Evolutionary conservation across 1,140 invertebrate species (phyloP).

Genomic region (Akabosia matsudoensis): DNA sequence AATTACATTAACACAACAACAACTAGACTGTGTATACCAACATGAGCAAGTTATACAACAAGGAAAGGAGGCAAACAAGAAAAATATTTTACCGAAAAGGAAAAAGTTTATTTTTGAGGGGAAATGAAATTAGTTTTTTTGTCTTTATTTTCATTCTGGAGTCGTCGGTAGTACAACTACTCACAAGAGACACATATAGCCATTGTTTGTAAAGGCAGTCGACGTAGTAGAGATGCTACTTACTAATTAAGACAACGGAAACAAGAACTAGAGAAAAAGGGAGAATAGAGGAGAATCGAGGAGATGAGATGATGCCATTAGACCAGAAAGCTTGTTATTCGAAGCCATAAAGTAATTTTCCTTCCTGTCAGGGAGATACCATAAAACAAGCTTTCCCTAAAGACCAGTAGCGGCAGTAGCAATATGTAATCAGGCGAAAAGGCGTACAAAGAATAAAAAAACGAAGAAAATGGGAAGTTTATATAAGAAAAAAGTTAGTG

Average conservation of each 20-base stretch:
- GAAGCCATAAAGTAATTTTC: conserved; percentile 12
- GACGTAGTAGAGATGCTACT: not conserved
- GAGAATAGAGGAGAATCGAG: not conserved
- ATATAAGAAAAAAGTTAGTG: conserved; percentile 13
- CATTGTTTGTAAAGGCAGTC: not conserved
- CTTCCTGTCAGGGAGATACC: conserved; percentile 22
- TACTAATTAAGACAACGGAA: conserved; percentile 20
- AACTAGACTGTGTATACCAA: not conserved
- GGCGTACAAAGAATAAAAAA: not conserved
- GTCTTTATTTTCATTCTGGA: not conserved
- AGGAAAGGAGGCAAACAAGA: not conserved
- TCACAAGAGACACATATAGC: not conserved
- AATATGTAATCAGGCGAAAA: not conserved
- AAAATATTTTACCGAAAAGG: not conserved
- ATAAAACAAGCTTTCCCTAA: conserved; percentile 10
- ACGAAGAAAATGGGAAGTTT: conserved; percentile 16
- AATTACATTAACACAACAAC: not conserved
- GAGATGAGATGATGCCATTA: conserved; percentile 21
- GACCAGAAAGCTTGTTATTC: conserved; percentile 15
- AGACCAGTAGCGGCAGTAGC: not conserved
- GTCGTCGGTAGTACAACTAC: not conserved
- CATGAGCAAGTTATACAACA: not conserved
- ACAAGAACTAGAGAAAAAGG: not conserved
- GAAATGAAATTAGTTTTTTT: conserved; percentile 11
- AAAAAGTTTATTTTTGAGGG: conserved; percentile 4